Evolutionary conservation across 2,888 invertebrate species (phyloP).

Genomic region (Habroteleia sp.): DNA sequence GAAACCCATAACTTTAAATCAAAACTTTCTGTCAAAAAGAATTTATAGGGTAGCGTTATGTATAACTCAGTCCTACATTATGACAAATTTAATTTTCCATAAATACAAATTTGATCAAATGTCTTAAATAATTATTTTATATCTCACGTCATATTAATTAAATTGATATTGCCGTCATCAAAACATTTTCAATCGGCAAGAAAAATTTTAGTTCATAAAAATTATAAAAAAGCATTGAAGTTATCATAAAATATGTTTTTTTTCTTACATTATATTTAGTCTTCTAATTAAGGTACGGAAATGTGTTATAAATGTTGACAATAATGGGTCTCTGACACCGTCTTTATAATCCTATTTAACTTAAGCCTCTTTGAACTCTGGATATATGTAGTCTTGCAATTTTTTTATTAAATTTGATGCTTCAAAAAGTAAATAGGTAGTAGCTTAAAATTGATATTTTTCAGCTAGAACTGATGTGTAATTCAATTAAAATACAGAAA

Average conservation of each 20-base stretch:
- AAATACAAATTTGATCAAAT: no score
- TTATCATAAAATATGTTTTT: constrained; percentile 20
- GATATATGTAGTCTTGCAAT: constrained; percentile 30
- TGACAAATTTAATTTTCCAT: no score
- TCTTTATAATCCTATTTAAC: constrained; percentile 56
- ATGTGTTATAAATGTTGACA: constrained; percentile 54
- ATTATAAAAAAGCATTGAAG: constrained; percentile 2
- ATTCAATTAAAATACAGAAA: constrained; percentile 44
- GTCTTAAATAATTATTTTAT: no score
- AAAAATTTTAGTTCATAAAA: no score
- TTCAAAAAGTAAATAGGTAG: constrained; percentile 57
- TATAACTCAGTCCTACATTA: background rate
- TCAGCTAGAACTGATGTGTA: constrained; percentile 38
- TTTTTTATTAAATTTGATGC: constrained; percentile 58
- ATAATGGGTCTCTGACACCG: constrained; percentile 55
- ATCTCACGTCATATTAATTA: no score
- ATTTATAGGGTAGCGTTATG: constrained; percentile 5
- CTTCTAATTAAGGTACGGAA: constrained; percentile 28
- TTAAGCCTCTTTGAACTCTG: constrained; percentile 56
- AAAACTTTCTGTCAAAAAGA: constrained; percentile 29
- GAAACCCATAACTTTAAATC: constrained; percentile 38
- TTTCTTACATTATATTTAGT: constrained; percentile 35
- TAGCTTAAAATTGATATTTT: constrained; percentile 49
- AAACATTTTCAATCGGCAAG: no score
- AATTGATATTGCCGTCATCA: no score